A percentile compares a stretch with the other conserved stretches of the same genome.
Evolutionary conservation across 2,888 invertebrate genomes (phyloP).

Genomic region (Diarsia rubi): DNA sequence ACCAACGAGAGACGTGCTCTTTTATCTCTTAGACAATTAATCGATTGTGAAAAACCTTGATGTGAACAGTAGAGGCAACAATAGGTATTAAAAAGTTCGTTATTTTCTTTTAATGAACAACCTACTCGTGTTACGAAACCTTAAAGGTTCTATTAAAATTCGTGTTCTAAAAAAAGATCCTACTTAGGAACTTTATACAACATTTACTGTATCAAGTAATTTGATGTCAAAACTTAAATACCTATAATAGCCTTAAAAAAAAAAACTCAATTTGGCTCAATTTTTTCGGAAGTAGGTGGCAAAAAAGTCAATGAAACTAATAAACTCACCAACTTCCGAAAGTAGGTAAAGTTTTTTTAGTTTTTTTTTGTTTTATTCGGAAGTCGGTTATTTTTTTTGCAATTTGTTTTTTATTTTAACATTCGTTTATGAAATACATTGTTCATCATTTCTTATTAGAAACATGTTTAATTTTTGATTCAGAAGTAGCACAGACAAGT

Average conservation of each 20-base stretch:
- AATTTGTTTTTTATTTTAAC: too few species aligned
- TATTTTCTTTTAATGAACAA: slow-evolving; percentile 34
- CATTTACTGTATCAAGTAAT: background rate
- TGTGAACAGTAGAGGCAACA: background rate
- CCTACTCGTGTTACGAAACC: slow-evolving; percentile 24
- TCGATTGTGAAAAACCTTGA: slow-evolving; percentile 29
- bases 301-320: too few species aligned
- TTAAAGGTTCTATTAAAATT: slow-evolving; percentile 39
- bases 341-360: too few species aligned
- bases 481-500: background rate
- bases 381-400: too few species aligned
- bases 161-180: slow-evolving; percentile 9
- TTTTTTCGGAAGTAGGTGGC: too few species aligned
- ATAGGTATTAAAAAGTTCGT: slow-evolving; percentile 17
- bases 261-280: too few species aligned
- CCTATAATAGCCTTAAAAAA: too few species aligned
- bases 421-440: too few species aligned
- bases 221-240: background rate
- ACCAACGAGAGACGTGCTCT: too few species aligned
- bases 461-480: background rate
- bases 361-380: too few species aligned
- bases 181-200: background rate
- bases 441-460: background rate
- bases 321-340: too few species aligned
- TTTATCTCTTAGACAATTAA: slow-evolving; percentile 12